Percentiles rank a stretch among this genome's conserved stretches.
phyloP scores from a whole-genome alignment of 2,113 vertebrate genomes.

The Vombatus ursinus region DNA sequence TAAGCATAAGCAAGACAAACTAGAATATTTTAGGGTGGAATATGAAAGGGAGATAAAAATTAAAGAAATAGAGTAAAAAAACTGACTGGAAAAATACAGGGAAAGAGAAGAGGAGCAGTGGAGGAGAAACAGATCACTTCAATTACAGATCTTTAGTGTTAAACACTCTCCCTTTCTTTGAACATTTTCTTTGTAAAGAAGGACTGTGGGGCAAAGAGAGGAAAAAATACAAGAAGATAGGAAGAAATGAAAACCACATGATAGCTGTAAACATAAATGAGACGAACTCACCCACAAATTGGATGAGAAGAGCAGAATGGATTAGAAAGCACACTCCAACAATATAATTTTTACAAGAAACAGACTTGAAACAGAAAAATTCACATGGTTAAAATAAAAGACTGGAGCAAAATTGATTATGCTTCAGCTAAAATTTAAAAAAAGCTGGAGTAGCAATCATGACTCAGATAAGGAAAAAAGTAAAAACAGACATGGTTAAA shows the following conservation, averaged over 20 bases:
- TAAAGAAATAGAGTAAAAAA: background rate
- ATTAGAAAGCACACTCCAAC: background rate
- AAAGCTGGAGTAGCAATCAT: background rate
- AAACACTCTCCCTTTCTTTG: background rate
- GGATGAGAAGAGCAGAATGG: background rate
- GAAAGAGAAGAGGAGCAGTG: background rate
- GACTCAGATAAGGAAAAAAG: background rate
- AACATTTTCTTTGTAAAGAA: background rate
- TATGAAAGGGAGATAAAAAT: background rate
- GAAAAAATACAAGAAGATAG: background rate
- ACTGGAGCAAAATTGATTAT: background rate
- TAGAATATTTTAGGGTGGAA: background rate
- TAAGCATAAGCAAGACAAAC: background rate
- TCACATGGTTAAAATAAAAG: background rate
- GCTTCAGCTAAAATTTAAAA: background rate
- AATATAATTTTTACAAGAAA: background rate
- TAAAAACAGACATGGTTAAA: background rate
- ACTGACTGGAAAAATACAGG: background rate
- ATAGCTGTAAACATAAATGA: background rate
- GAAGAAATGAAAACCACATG: background rate
- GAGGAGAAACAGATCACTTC: background rate
- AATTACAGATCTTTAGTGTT: background rate
- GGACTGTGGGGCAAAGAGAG: background rate
- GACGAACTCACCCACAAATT: background rate
- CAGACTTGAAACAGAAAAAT: background rate